These are phyloP conservation scores for Caenorhabditis parvicauda DNA, from an alignment of 2,888 invertebrate species.

Conservation along the genomic window DNA sequence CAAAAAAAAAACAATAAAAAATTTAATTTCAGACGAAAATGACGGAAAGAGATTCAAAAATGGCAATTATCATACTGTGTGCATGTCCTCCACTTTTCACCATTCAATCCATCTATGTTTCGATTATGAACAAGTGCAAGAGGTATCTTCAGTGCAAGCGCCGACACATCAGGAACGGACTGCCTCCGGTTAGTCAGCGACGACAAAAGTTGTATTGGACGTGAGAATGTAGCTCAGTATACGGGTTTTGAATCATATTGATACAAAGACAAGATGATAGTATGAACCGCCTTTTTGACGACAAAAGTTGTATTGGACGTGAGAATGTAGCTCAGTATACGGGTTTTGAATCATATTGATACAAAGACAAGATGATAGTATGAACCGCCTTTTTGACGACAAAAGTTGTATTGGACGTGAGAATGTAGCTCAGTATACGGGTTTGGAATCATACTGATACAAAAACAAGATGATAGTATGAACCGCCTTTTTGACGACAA, in stretches of 20 bases:
- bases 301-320: too few relatives aligned
- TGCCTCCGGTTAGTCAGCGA: constrained; percentile 17
- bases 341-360: too few relatives aligned
- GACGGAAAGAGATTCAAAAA: constrained; percentile 10
- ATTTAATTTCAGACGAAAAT: constrained; percentile 16
- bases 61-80: constrained; percentile 18
- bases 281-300: neutral
- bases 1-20: too few relatives aligned
- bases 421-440: too few relatives aligned
- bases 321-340: too few relatives aligned
- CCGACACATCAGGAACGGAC: constrained; percentile 24
- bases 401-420: too few relatives aligned
- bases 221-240: too few relatives aligned
- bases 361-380: neutral
- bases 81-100: constrained; percentile 19
- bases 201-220: too few relatives aligned
- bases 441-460: too few relatives aligned
- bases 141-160: constrained; percentile 22
- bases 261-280: neutral
- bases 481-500: neutral
- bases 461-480: neutral
- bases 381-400: neutral
- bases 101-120: constrained; percentile 12
- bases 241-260: too few relatives aligned
- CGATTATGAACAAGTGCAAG: constrained; percentile 13